These are phyloP conservation scores for Baronia brevicornis DNA, from an alignment of 2,888 invertebrate species.

Conservation along the genomic window DNA sequence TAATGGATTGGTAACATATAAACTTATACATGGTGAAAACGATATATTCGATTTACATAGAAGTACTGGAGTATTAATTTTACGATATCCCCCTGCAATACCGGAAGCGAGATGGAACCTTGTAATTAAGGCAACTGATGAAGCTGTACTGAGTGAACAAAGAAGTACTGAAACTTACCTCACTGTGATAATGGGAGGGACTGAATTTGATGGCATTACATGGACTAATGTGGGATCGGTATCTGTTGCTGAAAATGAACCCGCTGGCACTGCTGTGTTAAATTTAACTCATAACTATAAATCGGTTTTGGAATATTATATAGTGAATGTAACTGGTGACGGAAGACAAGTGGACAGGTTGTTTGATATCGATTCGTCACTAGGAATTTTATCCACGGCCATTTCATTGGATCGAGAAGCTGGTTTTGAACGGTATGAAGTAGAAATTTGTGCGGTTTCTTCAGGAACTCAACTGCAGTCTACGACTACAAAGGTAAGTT, in stretches of 20 bases:
- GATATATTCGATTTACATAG: constrained; percentile 89
- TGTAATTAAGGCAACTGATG: constrained; percentile 92
- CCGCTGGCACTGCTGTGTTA: constrained; percentile 88
- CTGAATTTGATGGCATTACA: constrained; percentile 73
- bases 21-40: constrained; percentile 84
- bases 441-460: constrained; percentile 90
- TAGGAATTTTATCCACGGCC: constrained; percentile 91
- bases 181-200: constrained; percentile 84
- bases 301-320: constrained; percentile 88
- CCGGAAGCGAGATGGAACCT: constrained; percentile 87
- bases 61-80: constrained; percentile 83
- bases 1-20: constrained; percentile 94
- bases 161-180: constrained; percentile 91
- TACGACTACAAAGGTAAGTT: constrained; percentile 87
- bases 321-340: constrained; percentile 87
- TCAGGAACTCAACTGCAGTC: constrained; percentile 83
- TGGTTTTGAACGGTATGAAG: constrained; percentile 87
- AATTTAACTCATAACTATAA: constrained; percentile 84
- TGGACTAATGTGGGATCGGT: constrained; percentile 82
- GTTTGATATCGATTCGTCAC: constrained; percentile 92
- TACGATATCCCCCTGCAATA: constrained; percentile 75
- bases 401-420: constrained; percentile 88
- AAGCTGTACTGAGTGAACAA: constrained; percentile 91
- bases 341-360: constrained; percentile 89
- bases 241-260: constrained; percentile 92